These are phyloP conservation scores for Nicator chloris DNA, from an alignment of 2,113 vertebrate species.

Conservation along the genomic window DNA sequence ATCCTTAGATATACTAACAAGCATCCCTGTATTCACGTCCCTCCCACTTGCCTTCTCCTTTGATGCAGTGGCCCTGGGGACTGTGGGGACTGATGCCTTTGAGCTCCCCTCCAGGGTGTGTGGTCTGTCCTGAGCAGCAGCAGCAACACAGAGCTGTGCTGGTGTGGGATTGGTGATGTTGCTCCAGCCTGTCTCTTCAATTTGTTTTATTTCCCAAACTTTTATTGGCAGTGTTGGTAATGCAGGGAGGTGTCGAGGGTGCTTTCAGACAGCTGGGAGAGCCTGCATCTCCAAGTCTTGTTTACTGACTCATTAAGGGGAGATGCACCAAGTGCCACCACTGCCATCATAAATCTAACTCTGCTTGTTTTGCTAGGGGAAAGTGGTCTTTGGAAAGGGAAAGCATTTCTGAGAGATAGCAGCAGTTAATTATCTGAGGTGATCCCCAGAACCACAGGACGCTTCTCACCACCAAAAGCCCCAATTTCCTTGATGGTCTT, in stretches of 20 bases:
- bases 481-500: background rate
- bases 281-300: background rate
- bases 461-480: background rate
- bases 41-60: background rate
- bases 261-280: background rate
- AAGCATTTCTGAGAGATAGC: background rate
- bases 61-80: background rate
- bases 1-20: background rate
- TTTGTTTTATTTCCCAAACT: background rate
- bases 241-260: background rate
- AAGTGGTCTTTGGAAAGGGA: background rate
- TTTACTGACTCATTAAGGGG: background rate
- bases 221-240: background rate
- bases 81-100: background rate
- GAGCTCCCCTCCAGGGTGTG: background rate
- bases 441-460: background rate
- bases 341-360: background rate
- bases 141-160: background rate
- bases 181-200: background rate
- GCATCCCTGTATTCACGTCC: background rate
- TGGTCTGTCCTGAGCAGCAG: background rate
- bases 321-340: background rate
- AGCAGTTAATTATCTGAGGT: constrained; percentile 19
- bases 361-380: background rate
- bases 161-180: background rate